phyloP scores from a whole-genome alignment of 2,888 invertebrate species.

The Eilema griseolum region DNA sequence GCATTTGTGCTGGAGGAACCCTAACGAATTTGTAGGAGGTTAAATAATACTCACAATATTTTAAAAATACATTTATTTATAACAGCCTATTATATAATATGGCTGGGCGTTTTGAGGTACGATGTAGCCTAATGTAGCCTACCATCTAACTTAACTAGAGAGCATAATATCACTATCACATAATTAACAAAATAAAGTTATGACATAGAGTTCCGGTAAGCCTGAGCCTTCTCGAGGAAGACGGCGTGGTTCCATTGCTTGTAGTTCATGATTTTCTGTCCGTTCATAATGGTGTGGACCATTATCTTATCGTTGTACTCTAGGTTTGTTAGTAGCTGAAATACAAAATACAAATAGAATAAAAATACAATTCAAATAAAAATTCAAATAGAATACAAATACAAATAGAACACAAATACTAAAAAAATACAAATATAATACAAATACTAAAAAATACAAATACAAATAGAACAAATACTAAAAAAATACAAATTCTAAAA shows the following conservation, averaged over 20 bases:
- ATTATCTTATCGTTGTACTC: conserved; percentile 89
- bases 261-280: conserved; percentile 82
- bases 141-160: neutral
- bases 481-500: too few species aligned
- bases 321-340: conserved; percentile 91
- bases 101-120: neutral
- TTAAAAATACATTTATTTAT: too few species aligned
- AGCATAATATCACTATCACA: neutral
- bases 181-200: neutral
- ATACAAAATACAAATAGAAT: neutral
- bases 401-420: too few species aligned
- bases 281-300: conserved; percentile 93
- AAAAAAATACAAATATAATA: too few species aligned
- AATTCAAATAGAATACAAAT: too few species aligned
- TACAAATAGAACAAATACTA: neutral
- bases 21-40: too few species aligned
- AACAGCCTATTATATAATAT: neutral
- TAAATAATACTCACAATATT: too few species aligned
- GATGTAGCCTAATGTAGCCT: neutral
- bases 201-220: conserved; percentile 15
- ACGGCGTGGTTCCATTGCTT: conserved; percentile 71
- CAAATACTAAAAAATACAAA: neutral
- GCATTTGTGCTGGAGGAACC: too few species aligned
- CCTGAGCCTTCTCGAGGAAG: conserved; percentile 64
- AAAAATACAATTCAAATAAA: neutral